Evolutionary conservation across 2,888 invertebrate species (phyloP).

Genomic region (Malthinus seriepunctatus): DNA sequence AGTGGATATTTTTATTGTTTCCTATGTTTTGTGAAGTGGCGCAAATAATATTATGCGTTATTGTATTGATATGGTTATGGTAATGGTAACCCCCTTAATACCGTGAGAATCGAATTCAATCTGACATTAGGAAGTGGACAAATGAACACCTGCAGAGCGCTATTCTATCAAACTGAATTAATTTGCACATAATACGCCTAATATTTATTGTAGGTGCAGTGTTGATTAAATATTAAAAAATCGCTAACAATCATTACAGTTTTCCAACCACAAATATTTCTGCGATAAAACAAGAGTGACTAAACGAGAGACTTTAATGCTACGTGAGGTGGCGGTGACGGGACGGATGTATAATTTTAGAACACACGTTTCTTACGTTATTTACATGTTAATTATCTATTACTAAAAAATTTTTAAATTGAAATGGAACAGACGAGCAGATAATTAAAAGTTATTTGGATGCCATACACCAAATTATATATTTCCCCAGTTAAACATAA

Average conservation of each 20-base stretch:
- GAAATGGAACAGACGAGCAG: no score
- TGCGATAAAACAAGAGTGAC: no score
- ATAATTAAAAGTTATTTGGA: slow-evolving; percentile 16
- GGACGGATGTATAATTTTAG: no score
- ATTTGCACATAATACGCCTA: not conserved
- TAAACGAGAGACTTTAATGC: not conserved
- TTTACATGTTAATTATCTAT: no score
- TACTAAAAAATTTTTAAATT: no score
- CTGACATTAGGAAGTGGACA: slow-evolving; percentile 15
- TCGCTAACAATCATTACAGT: not conserved
- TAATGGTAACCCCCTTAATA: not conserved
- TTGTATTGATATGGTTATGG: no score
- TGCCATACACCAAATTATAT: slow-evolving; percentile 11
- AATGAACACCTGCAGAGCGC: slow-evolving; percentile 19
- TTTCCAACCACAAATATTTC: not conserved
- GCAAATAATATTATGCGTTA: not conserved
- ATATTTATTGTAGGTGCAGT: not conserved
- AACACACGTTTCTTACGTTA: no score
- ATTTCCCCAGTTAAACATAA: no score
- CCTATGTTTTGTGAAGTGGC: not conserved
- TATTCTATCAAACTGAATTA: slow-evolving; percentile 18
- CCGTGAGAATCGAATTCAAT: slow-evolving; percentile 4
- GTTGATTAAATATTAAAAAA: slow-evolving; percentile 4
- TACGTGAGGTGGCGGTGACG: not conserved
- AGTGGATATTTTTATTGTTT: not conserved